These are phyloP conservation scores for Daboia siamensis DNA, from an alignment of 2,113 vertebrate species.

Conservation along the genomic window DNA sequence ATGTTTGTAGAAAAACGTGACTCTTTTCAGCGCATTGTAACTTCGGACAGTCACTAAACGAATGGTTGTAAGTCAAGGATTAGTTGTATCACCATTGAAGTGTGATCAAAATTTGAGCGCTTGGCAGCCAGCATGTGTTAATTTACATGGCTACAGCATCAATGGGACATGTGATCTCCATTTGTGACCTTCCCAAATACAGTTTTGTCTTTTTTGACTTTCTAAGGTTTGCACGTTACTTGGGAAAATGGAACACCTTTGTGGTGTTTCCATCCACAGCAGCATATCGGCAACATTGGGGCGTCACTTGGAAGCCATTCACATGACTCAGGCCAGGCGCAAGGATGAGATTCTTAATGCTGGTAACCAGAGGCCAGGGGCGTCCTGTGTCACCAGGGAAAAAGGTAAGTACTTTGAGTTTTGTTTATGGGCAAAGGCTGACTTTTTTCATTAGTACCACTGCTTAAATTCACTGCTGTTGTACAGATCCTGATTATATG, in stretches of 20 bases:
- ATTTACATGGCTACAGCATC: neutral
- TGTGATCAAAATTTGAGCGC: neutral
- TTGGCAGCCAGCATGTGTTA: neutral
- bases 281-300: constrained; percentile 52
- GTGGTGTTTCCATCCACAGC: constrained; percentile 39
- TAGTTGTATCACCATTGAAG: neutral
- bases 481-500: neutral
- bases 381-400: constrained; percentile 13
- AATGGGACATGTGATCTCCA: neutral
- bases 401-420: constrained; percentile 40
- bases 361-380: constrained; percentile 45
- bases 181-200: neutral
- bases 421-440: neutral
- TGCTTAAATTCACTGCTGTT: neutral
- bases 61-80: neutral
- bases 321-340: constrained; percentile 44
- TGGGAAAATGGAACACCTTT: constrained; percentile 60
- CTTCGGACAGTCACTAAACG: neutral
- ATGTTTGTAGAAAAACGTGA: neutral
- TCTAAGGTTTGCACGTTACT: constrained; percentile 61
- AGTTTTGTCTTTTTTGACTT: neutral
- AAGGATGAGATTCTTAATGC: constrained; percentile 60
- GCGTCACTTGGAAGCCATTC: constrained; percentile 57
- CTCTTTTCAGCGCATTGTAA: neutral
- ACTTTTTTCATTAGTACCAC: neutral